Evolutionary conservation across 2,888 invertebrate genomes (phyloP), one percentile per base, ranked within the genome.

Genomic region (Ametastegia equiseti): DNA sequence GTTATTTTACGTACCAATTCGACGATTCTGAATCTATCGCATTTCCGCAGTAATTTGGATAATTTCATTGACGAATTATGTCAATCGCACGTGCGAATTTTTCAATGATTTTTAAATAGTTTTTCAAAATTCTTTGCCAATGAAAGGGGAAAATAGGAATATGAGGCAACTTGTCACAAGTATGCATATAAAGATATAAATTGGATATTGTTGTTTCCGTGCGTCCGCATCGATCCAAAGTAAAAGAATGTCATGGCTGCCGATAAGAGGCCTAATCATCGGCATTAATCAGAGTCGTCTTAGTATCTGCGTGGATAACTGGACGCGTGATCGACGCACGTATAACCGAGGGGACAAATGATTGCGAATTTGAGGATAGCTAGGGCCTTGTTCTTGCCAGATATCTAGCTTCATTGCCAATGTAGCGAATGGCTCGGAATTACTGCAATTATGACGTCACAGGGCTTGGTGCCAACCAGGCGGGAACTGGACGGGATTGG

Each of bases 371-470:
- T 5, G 36, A 19, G 23, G 6, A n/a, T 69, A 69, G 36, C 19
- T 42, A 36, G 67, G 2, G 30, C 15, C 63, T 33, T 33, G 63
- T 33, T 63, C 30, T 2, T 9, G 19, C 7, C 47, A 45, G 47
- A 47, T 47, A n/a, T 36, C 54, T 50, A n/a, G 33, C 19, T 75
- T 13, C 33, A 71, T 60, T 60, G 60, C 86, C 87, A 89, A 90
- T 89, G 90, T 89, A 89, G 86, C 86, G 90, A 89, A 89, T 89
- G 85, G 88, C 86, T 87, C 85, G 87, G 86, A 90, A 90, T 89
- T 87, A 90, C 89, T 89, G 89, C 88, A 89, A 90, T 90, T 90
- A 90, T 90, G 86, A 87, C 87, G 87, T 87, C 86, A 88, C 86
- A 88, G 88, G 89, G 86, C 83, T 73, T 80, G 78, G 83, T 85